Evolutionary conservation across 2,797 vertebrate species (phyloP).

Genomic region (Hemitrygon akajei): DNA sequence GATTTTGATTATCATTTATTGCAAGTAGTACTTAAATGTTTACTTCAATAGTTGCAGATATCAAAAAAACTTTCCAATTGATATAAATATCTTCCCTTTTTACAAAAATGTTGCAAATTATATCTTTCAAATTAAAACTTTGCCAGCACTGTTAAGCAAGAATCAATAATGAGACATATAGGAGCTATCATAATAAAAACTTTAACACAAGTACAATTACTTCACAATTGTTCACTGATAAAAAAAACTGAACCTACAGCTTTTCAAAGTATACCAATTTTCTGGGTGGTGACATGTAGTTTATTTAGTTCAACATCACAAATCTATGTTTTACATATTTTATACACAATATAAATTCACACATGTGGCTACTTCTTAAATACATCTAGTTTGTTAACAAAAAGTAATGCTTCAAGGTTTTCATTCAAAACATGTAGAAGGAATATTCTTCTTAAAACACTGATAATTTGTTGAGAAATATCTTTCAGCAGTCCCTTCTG

Average conservation of each 20-base stretch:
- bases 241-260: neutral
- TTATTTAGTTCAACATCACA: constrained; percentile 12
- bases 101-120: constrained; percentile 18
- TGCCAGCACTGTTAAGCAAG: neutral
- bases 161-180: neutral
- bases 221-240: constrained; percentile 32
- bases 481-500: neutral
- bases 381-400: constrained; percentile 11
- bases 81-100: constrained; percentile 16
- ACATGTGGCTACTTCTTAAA: constrained; percentile 15
- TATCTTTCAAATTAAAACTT: neutral
- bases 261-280: neutral
- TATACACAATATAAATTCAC: constrained; percentile 31
- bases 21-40: neutral
- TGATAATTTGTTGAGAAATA: constrained; percentile 3
- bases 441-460: neutral
- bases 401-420: neutral
- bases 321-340: constrained; percentile 12
- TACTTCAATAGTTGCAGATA: neutral
- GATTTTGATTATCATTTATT: neutral
- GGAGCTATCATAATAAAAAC: constrained; percentile 7
- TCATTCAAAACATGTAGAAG: neutral
- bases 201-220: constrained; percentile 15
- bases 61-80: neutral
- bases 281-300: constrained; percentile 1